Evolutionary conservation across 2,113 vertebrate genomes (phyloP).

Genomic region (Poecilia latipinna): DNA sequence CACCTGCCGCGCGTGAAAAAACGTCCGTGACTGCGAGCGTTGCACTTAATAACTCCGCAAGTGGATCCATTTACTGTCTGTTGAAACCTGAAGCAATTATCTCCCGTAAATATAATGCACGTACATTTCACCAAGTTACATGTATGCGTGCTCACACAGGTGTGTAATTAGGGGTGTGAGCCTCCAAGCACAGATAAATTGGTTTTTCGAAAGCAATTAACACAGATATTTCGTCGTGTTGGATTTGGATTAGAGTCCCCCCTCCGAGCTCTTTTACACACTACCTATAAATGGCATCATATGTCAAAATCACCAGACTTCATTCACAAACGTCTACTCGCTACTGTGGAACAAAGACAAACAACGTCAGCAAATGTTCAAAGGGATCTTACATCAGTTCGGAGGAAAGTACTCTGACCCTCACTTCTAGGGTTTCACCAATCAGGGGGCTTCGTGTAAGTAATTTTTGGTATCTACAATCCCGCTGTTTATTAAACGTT

Average conservation of each 20-base stretch:
- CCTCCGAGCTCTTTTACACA: slow-evolving; percentile 8
- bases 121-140: slow-evolving; percentile 37
- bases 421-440: too few relatives aligned
- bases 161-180: slow-evolving; percentile 67
- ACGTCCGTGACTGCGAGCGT: slow-evolving; percentile 25
- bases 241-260: slow-evolving; percentile 26
- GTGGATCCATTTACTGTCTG: slow-evolving; percentile 39
- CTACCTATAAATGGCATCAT: slow-evolving; percentile 10
- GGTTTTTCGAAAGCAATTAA: slow-evolving; percentile 64
- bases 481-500: too few relatives aligned
- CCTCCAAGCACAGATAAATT: slow-evolving; percentile 73
- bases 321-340: slow-evolving; percentile 10
- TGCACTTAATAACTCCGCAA: slow-evolving; percentile 27
- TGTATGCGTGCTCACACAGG: slow-evolving; percentile 53
- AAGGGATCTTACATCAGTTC: background rate
- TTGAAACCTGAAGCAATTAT: slow-evolving; percentile 64
- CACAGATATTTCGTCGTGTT: slow-evolving; percentile 52
- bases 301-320: slow-evolving; percentile 3
- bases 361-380: background rate
- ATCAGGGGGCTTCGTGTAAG: too few relatives aligned
- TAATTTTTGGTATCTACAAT: too few relatives aligned
- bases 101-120: slow-evolving; percentile 65
- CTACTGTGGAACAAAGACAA: slow-evolving; percentile 10
- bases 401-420: too few relatives aligned
- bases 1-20: slow-evolving; percentile 31